These are phyloP conservation scores for Tubulanus polymorphus DNA, from an alignment of 2,888 invertebrate genomes.

Conservation along the genomic window DNA sequence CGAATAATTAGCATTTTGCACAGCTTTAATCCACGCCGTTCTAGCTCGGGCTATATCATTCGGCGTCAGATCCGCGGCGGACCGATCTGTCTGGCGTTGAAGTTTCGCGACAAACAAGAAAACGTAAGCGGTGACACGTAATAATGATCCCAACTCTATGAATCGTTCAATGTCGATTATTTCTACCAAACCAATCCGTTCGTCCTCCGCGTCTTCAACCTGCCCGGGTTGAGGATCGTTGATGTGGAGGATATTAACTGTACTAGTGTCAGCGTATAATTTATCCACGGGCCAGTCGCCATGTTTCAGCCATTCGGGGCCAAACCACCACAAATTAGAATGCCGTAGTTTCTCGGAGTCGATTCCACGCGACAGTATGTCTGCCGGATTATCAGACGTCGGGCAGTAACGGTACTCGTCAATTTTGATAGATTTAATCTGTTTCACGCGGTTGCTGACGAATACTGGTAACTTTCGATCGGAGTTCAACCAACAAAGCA, in stretches of 20 bases:
- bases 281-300: background rate
- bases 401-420: background rate
- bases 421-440: background rate
- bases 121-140: background rate
- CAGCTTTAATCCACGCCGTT: background rate
- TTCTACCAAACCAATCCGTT: too few species aligned
- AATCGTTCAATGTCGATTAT: background rate
- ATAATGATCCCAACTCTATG: background rate
- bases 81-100: background rate
- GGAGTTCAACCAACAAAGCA: background rate
- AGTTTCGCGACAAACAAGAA: background rate
- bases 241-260: too few species aligned
- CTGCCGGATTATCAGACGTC: background rate
- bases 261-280: too few species aligned
- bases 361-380: slow-evolving; percentile 1
- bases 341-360: background rate
- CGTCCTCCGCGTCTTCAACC: too few species aligned
- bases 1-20: background rate
- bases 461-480: background rate
- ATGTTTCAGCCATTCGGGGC: background rate
- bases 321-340: background rate
- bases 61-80: background rate
- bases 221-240: too few species aligned
- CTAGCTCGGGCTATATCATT: background rate
- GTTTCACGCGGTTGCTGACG: background rate